Evolutionary conservation across 2,113 vertebrate species (phyloP), one percentile per base, ranked within the genome.

Genomic region (Nettapus auritus): DNA sequence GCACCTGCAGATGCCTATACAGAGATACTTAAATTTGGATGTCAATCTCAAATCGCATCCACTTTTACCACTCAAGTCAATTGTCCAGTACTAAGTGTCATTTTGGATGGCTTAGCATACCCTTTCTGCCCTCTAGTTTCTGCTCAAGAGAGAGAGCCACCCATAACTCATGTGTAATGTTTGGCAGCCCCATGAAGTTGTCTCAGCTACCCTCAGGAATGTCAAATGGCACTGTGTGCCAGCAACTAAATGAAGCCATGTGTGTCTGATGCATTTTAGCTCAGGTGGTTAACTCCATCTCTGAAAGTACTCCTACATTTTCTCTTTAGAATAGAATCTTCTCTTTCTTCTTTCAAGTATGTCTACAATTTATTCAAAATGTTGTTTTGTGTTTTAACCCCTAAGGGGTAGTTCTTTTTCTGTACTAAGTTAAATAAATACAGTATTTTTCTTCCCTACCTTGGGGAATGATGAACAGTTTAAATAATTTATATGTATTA

Each of bases 401-500:
- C 46, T 50, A 73, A 77, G 40, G n/a, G 21, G 60, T 55, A 57
- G 16, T 8, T 33, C 55, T 67, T 89, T 94, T 96, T 94, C 80
- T 67, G 15, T 52, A 63, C 28, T 70, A 88, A 89, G 70, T 82
- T 40, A 79, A 96, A 80, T 70, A 93, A 95, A 83, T 56, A 9
- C 9, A 67, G 40, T 31, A 11, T 29, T 82, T 88, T 93, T 83
- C 40, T 93, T 86, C 42, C 6, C 52, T 64, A 60, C 31, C 10
- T 68, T 77, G 26, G 64, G 82, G 46, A 64, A 85, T 19, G 3
- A 42, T 77, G 55, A 80, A 74, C 25, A 11, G 17, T 80, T 94
- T 94, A 71, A 90, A 87, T 87, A 89, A 84, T 94, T 94, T 86
- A 83, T 77, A 52, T 59, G 15, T 33, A 69, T 94, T 93, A 95